phyloP scores from a whole-genome alignment of 2,797 vertebrate species.

The Rhabdomys pumilio region DNA sequence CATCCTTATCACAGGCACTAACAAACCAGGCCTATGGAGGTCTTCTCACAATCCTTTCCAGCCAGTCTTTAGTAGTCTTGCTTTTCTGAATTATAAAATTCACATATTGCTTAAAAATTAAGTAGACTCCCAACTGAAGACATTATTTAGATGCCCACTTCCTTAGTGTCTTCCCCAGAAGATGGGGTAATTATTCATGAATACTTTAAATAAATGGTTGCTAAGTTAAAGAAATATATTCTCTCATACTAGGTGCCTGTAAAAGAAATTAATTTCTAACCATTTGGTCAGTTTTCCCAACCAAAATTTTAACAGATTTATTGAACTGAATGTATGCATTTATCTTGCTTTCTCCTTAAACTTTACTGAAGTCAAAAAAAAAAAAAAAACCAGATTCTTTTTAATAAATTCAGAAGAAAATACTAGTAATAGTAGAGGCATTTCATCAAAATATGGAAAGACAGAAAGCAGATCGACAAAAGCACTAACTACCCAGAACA shows the following conservation, averaged over 20 bases:
- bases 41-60: not conserved
- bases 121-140: not conserved
- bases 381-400: not conserved
- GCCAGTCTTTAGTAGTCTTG: slow-evolving; percentile 53
- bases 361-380: not conserved
- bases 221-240: slow-evolving; percentile 29
- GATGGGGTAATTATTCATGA: not conserved
- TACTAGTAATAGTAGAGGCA: not conserved
- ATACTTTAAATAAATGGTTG: slow-evolving; percentile 42
- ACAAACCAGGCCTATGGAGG: not conserved
- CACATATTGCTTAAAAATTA: not conserved
- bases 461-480: not conserved
- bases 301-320: slow-evolving; percentile 54
- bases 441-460: not conserved
- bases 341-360: slow-evolving; percentile 47
- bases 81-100: slow-evolving; percentile 30
- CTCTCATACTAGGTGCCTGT: not conserved
- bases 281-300: not conserved
- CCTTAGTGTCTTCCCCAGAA: not conserved
- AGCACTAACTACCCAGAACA: not conserved
- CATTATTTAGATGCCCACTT: not conserved
- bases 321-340: not conserved
- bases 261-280: slow-evolving; percentile 40
- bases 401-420: not conserved
- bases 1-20: not conserved